These are phyloP conservation scores for Scomber scombrus DNA, from an alignment of 2,113 vertebrate species.

Conservation along the genomic window DNA sequence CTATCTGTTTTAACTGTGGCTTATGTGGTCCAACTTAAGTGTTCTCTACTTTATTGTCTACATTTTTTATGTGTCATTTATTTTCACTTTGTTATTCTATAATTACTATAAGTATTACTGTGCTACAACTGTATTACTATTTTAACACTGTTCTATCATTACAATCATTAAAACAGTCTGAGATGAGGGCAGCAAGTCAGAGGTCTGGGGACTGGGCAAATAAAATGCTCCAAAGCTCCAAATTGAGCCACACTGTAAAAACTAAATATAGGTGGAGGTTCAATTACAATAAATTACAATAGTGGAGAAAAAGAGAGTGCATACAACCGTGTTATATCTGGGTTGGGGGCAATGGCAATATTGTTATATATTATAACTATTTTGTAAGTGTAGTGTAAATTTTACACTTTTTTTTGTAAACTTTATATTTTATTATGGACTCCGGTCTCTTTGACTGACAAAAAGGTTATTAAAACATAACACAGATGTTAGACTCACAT, in stretches of 20 bases:
- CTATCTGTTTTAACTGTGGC: not conserved
- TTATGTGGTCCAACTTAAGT: not conserved
- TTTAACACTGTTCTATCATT: not conserved
- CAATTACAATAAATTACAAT: no score
- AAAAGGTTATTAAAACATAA: no score
- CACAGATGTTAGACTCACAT: constrained; percentile 85
- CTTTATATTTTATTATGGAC: no score
- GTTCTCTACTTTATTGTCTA: not conserved
- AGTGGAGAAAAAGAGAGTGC: not conserved
- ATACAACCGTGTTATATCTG: not conserved
- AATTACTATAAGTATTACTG: not conserved
- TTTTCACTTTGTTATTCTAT: not conserved
- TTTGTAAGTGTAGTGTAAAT: no score
- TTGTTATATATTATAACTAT: no score
- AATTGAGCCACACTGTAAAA: no score
- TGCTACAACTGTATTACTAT: not conserved
- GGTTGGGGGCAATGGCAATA: no score
- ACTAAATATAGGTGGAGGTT: no score
- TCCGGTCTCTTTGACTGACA: no score
- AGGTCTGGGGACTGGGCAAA: not conserved
- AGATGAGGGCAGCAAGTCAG: not conserved
- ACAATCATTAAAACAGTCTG: not conserved
- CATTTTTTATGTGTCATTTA: not conserved
- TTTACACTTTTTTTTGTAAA: no score
- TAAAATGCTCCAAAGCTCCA: not conserved